Percentiles rank a stretch among this genome's conserved stretches.
These are phyloP conservation scores for Butorides virescens DNA, from an alignment of 2,113 vertebrate genomes.

Conservation along the genomic window DNA sequence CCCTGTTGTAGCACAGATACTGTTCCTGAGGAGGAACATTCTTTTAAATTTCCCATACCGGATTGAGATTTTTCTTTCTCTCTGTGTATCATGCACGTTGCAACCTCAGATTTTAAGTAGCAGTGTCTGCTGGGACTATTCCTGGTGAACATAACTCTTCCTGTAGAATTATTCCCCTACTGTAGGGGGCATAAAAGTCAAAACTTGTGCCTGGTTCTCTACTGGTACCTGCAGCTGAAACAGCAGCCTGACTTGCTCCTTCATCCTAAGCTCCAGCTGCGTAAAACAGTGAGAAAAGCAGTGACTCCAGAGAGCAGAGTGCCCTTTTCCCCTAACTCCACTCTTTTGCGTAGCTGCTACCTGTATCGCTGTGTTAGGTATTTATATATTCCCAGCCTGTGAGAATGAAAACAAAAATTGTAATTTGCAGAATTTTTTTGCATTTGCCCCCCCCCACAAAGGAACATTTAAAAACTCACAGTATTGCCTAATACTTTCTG, in stretches of 20 bases:
- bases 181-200: background rate
- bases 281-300: background rate
- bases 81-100: rapidly evolving
- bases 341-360: background rate
- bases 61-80: background rate
- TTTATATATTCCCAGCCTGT: background rate
- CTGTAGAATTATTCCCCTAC: background rate
- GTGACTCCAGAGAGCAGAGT: background rate
- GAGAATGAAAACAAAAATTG: background rate
- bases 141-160: background rate
- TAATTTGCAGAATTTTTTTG: background rate
- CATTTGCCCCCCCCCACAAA: no score
- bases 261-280: background rate
- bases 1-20: background rate
- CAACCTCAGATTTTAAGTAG: background rate
- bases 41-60: background rate
- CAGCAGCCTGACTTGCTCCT: background rate
- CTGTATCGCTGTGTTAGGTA: background rate
- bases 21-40: background rate
- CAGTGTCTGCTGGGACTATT: background rate
- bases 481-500: background rate
- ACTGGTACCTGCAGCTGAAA: background rate
- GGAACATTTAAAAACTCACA: background rate
- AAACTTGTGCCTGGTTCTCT: background rate
- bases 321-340: background rate